Evolutionary conservation across 2,888 invertebrate genomes (phyloP), one percentile per base, ranked within the genome.

Genomic region (Epistrophella euchroma): DNA sequence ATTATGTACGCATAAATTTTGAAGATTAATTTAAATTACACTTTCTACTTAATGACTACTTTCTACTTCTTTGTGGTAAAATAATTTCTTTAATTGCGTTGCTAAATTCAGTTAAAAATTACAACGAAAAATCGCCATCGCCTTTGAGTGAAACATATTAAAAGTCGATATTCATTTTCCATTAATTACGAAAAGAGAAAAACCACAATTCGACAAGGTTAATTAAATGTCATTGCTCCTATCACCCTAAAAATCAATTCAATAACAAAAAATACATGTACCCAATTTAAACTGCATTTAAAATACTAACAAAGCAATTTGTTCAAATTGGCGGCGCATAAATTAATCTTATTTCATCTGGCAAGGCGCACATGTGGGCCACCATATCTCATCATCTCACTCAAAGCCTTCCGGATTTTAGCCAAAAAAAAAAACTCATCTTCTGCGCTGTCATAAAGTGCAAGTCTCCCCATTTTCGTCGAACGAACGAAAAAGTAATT

Each of bases 381-480:
- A 52, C 72, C 52, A 73, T n/a, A n/a, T n/a, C n/a, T 52, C 45
- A 40, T 62, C 56, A n/a, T 45, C 35, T 66, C 66, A 47, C 28
- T 43, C 45, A 62, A 47, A 85, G 71, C 75, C 74, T 80, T 85
- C 84, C 84, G 84, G 75, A 85, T 76, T 85, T 75, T 15, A 60
- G 35, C 73, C 62, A 43, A 62, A 32, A 64, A 72, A 64, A 22
- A 45, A 45, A 43, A 45, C 22, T 10, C 45, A 25, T 22, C 71
- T 50, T 22, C 19, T 50, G 4, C 56, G n/a, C 71, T 73, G 47
- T 76, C 75, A 73, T 68, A 72, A 68, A 72, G 35, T 80, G 72
- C 25, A 40, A 22, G 37, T 37, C 40, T 35, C 32, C 22, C 37
- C 56, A 79, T 79, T 79, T 70, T 25, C 32, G 50, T 71, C 11